These are phyloP conservation scores for Poicephalus meyeri DNA, from an alignment of 2,113 vertebrate species.

Conservation along the genomic window DNA sequence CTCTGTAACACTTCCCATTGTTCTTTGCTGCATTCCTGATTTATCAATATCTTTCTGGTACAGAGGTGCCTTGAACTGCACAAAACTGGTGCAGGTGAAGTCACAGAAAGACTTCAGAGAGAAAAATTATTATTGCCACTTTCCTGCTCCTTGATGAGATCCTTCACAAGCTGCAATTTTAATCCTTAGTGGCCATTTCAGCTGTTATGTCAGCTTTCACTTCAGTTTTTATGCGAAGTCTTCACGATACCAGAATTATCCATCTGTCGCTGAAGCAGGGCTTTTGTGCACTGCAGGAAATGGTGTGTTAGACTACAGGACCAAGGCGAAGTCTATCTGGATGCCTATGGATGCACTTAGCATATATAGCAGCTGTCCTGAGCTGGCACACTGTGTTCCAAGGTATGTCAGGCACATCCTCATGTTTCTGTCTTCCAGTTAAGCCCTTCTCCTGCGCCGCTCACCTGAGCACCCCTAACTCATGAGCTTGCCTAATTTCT, in stretches of 20 bases:
- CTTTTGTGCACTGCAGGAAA: neutral
- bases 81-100: neutral
- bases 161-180: neutral
- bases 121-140: neutral
- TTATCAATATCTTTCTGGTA: neutral
- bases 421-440: neutral
- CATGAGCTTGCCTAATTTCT: neutral
- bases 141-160: neutral
- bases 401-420: neutral
- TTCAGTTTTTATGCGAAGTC: neutral
- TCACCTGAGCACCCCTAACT: neutral
- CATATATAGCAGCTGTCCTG: no score
- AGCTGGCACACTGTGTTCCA: accelerated
- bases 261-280: neutral
- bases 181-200: neutral
- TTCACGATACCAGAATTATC: neutral
- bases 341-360: neutral
- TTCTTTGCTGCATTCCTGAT: neutral
- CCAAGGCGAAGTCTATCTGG: neutral
- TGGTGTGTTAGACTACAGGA: neutral
- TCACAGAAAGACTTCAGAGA: neutral
- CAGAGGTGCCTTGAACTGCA: neutral
- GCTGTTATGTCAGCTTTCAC: neutral
- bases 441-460: neutral
- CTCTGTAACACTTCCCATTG: neutral